Percentiles rank a stretch among this genome's conserved stretches.
phyloP scores from a whole-genome alignment of 1,140 invertebrate species.

The Hestina assimilis region DNA sequence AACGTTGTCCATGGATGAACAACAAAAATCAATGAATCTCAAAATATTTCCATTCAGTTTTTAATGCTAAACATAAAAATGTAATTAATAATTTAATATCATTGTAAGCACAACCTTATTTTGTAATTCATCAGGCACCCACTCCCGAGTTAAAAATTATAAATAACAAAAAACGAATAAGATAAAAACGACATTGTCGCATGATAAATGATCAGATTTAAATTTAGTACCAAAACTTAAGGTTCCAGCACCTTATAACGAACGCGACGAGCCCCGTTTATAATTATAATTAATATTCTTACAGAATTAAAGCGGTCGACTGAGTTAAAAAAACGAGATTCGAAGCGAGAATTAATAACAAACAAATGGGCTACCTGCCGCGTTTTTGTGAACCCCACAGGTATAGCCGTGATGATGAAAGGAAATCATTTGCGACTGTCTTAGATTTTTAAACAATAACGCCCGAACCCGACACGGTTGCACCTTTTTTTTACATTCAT shows the following conservation, averaged over 20 bases:
- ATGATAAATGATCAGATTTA: conserved; percentile 76
- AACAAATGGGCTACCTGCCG: conserved; percentile 77
- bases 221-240: conserved; percentile 67
- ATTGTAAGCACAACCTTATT: conserved; percentile 25
- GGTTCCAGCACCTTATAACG: conserved; percentile 57
- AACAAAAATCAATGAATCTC: too few species aligned
- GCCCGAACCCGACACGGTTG: conserved; percentile 67
- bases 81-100: conserved; percentile 9
- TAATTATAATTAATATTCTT: conserved; percentile 79
- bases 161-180: conserved; percentile 59
- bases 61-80: not conserved
- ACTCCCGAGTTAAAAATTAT: conserved; percentile 49
- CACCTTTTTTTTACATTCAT: conserved; percentile 71
- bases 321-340: conserved; percentile 62
- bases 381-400: conserved; percentile 74
- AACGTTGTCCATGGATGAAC: too few species aligned
- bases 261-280: conserved; percentile 70
- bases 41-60: too few species aligned
- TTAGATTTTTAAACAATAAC: conserved; percentile 71
- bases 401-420: conserved; percentile 69
- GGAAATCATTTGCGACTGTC: conserved; percentile 69
- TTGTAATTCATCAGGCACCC: conserved; percentile 46
- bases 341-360: conserved; percentile 78
- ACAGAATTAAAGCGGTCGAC: conserved; percentile 72
- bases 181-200: conserved; percentile 72